A percentile compares a stretch with the other conserved stretches of the same genome.
Evolutionary conservation across 2,888 invertebrate species (phyloP).

Genomic region (Agrotis ipsilon): DNA sequence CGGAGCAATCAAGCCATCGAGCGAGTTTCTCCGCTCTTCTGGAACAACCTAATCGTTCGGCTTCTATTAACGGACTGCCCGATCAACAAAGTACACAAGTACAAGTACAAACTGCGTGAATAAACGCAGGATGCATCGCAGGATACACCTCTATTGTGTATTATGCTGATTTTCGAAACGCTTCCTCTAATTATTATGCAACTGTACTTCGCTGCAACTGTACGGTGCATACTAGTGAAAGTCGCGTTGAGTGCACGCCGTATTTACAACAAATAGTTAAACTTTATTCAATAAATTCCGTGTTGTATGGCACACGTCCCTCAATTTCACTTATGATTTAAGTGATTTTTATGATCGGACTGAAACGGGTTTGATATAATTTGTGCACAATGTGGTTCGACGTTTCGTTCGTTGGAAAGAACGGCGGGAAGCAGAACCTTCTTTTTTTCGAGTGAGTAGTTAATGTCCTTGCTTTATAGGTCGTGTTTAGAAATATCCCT

Average conservation of each 20-base stretch:
- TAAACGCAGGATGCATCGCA: constrained; percentile 75
- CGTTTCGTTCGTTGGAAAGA: constrained; percentile 77
- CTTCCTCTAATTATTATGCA: constrained; percentile 79
- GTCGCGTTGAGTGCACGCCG: constrained; percentile 66
- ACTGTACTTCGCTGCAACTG: constrained; percentile 56
- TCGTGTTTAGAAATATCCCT: neutral
- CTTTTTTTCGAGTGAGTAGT: constrained; percentile 81
- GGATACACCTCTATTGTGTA: constrained; percentile 73
- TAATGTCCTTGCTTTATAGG: constrained; percentile 5
- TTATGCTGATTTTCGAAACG: constrained; percentile 80
- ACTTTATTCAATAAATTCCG: constrained; percentile 53
- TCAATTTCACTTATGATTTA: constrained; percentile 65
- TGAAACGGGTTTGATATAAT: constrained; percentile 34
- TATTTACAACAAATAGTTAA: constrained; percentile 44
- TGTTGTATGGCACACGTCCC: constrained; percentile 57
- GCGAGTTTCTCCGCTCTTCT: constrained; percentile 31
- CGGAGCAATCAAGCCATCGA: constrained; percentile 4
- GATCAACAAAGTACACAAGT: neutral
- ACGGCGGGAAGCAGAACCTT: constrained; percentile 77
- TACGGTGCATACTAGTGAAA: constrained; percentile 72
- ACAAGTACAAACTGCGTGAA: constrained; percentile 51
- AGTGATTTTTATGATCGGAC: constrained; percentile 70
- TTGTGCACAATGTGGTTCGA: constrained; percentile 80
- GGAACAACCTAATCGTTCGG: constrained; percentile 15
- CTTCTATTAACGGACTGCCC: constrained; percentile 15